Percentiles rank a stretch among this genome's conserved stretches.
phyloP scores from a whole-genome alignment of 2,113 vertebrate genomes.

The Pluvialis apricaria region DNA sequence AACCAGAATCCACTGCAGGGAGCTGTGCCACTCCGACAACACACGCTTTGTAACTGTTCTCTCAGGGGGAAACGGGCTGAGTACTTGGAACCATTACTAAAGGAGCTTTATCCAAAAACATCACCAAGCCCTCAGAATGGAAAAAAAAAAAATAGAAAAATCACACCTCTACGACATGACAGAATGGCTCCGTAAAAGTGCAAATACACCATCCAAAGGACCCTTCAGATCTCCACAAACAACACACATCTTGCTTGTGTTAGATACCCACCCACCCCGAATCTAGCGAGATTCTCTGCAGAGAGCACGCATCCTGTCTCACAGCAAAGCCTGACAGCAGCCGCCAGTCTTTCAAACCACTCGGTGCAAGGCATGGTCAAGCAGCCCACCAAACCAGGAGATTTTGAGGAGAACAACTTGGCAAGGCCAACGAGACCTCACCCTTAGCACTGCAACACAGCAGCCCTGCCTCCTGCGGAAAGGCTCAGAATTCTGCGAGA shows the following conservation, averaged over 20 bases:
- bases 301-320: rapidly evolving
- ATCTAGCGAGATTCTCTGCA: rapidly evolving
- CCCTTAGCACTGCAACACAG: neutral
- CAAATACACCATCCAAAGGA: neutral
- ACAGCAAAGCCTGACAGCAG: neutral
- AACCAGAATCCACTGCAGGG: neutral
- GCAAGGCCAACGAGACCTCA: neutral
- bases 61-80: neutral
- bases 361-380: rapidly evolving
- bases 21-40: neutral
- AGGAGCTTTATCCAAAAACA: neutral
- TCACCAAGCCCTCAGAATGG: rapidly evolving
- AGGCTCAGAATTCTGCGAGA: neutral
- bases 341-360: rapidly evolving
- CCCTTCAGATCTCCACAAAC: neutral
- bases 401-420: neutral
- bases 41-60: rapidly evolving
- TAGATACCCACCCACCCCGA: rapidly evolving
- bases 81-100: neutral
- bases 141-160: neutral
- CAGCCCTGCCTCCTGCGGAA: neutral
- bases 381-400: neutral
- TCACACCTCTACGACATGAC: rapidly evolving
- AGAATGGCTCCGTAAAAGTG: rapidly evolving
- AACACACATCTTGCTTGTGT: rapidly evolving